phyloP scores from a whole-genome alignment of 2,113 vertebrate genomes.

The Callipepla squamata region DNA sequence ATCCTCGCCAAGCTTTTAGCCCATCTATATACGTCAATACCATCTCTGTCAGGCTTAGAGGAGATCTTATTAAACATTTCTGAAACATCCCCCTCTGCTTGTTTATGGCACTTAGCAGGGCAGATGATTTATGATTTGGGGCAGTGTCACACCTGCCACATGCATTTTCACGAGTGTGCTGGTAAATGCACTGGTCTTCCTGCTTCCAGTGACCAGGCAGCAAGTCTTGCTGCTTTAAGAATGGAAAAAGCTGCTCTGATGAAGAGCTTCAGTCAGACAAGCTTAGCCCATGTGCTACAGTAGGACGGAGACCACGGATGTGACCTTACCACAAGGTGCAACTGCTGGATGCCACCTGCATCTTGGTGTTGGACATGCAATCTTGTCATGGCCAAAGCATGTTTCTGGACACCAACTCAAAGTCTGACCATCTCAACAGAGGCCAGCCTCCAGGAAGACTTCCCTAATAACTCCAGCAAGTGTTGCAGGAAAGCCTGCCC shows the following conservation, averaged over 20 bases:
- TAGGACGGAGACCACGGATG: not conserved
- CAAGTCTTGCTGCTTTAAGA: not conserved
- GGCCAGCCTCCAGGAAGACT: not conserved
- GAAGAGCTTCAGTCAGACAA: not conserved
- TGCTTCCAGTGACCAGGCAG: not conserved
- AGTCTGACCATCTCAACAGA: not conserved
- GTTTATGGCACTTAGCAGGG: not conserved
- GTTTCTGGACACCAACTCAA: not conserved
- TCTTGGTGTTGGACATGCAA: not conserved
- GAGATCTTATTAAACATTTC: not conserved
- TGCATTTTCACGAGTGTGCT: not conserved
- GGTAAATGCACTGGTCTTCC: not conserved
- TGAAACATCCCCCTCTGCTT: not conserved
- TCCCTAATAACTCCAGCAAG: not conserved
- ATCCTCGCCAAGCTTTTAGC: not conserved
- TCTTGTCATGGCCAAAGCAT: not conserved
- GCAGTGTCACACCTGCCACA: accelerated
- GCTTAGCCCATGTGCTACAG: not conserved
- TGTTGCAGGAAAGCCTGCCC: not conserved
- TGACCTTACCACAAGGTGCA: too few species aligned
- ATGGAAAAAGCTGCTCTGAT: not conserved
- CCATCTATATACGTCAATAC: not conserved
- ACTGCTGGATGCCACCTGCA: not conserved
- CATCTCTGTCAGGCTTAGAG: not conserved
- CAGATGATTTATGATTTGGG: not conserved